Percentiles rank a stretch among this genome's conserved stretches.
Evolutionary conservation across 1,140 invertebrate genomes (phyloP).

Genomic region (Piezodorus guildinii): DNA sequence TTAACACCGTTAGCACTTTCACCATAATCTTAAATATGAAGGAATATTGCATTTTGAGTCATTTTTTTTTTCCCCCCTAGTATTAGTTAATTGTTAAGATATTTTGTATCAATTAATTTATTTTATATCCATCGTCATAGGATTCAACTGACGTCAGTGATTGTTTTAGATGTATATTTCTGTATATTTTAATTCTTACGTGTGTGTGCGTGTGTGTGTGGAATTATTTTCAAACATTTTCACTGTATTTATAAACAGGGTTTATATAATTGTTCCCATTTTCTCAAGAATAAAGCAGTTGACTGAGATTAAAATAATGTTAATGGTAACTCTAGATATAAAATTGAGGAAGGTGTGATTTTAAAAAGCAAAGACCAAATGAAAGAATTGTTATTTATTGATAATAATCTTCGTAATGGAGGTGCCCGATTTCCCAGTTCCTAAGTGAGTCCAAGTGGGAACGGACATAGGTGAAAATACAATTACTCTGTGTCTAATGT

Average conservation of each 20-base stretch:
- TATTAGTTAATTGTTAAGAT: constrained; percentile 18
- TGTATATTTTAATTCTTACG: constrained; percentile 11
- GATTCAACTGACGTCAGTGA: neutral
- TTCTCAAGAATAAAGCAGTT: constrained; percentile 7
- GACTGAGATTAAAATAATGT: constrained; percentile 14
- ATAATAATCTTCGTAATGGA: constrained; percentile 12
- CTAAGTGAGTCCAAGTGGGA: constrained; percentile 16
- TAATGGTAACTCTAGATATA: constrained; percentile 6
- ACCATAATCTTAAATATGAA: neutral
- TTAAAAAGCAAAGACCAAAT: constrained; percentile 18
- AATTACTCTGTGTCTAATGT: constrained; percentile 5
- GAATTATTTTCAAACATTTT: constrained; percentile 12
- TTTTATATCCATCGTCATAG: constrained; percentile 8
- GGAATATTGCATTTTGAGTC: constrained; percentile 8
- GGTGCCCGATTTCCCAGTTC: constrained; percentile 14
- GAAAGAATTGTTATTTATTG: constrained; percentile 14
- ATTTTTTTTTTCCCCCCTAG: constrained; percentile 14
- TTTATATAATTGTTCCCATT: constrained; percentile 15
- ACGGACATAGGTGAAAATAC: constrained; percentile 6
- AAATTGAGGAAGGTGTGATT: constrained; percentile 14
- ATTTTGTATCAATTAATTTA: constrained; percentile 17
- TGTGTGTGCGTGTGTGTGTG: neutral
- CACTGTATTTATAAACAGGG: constrained; percentile 14
- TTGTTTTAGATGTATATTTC: constrained; percentile 13
- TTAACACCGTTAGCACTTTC: neutral